Base-by-base conservation (phyloP, 2,113 vertebrate species). In the Desmodus rotundus region DNA sequence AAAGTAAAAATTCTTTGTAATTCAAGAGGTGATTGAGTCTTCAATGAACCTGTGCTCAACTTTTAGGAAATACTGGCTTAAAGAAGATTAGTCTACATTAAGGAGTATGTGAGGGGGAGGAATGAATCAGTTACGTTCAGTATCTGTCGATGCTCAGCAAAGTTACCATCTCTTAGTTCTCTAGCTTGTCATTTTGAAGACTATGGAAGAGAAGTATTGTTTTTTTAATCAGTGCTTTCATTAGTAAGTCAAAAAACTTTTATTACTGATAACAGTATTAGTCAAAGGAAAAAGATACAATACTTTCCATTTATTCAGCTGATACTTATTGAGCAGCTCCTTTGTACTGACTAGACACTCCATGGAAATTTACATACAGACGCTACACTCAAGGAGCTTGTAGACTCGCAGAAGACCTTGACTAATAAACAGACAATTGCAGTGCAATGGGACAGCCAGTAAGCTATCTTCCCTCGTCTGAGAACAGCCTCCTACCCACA, bases 41-140 rank as follows among this genome's bases (percentile, higher is more conserved):
- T 97, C 96, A 97, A 97, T 94, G 96, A 97, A 63, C 58, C 97
- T 94, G 86, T 81, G 67, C 19, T 97, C 83, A 95, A 73, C 76
- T 92, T 90, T 82, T 96, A 89, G 70, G 67, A 95, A 89, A 88
- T 58, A 88, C 43, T 77, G 78, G 9, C 95, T 93, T 87, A 93
- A 67, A 54, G 89, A 85, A 91, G 58, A 94, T 97, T 91, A 93
- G 89, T 97, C 83, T 95, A 4, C 38, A 61, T 94, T 84, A 94
- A 38, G 13, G 50, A 76, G 24, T 33, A 22, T 38, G n/a, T 85
- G 13, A 65, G 93, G 54, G 76, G 43, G 43, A 96, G 33, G 45
- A 92, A 15, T 20, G 50, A 87, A 58, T 91, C 67, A 15, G 26
- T 74, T 61, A 28, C 22, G 82, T 45, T 82, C 43, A 70, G 41